Evolutionary conservation across 1,140 invertebrate genomes (phyloP), one percentile per base, ranked within the genome.

Genomic region (Pinna nobilis): DNA sequence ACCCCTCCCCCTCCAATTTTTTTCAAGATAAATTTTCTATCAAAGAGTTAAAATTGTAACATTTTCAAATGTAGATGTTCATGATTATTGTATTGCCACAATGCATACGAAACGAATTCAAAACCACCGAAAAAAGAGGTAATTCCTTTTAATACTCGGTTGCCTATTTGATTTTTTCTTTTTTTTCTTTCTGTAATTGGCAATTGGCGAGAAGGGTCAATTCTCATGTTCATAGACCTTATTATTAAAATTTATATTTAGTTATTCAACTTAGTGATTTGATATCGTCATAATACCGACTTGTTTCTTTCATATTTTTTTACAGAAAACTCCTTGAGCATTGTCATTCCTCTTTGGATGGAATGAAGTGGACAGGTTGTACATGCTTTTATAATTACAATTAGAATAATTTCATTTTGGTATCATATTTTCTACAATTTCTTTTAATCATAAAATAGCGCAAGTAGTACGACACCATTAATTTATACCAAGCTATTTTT

Each of bases 301-400:
- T n/a, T n/a, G n/a, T n/a, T n/a, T n/a, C n/a, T n/a, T n/a, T n/a
- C n/a, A n/a, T n/a, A n/a, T n/a, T n/a, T n/a, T n/a, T n/a, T n/a
- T n/a, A n/a, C n/a, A n/a, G n/a, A n/a, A n/a, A n/a, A n/a, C n/a
- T n/a, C n/a, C n/a, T n/a, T n/a, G n/a, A 76, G 50, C 41, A 64
- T 15, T 80, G 78, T 41, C 70, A 67, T 67, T 70, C 25, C 20
- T 74, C 74, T 32, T 15, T 28, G 18, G 70, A 76, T 59, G 77
- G 74, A 13, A 41, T 44, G 44, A 63, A 41, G 0, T 80, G 78
- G 78, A 53, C 73, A 71, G 39, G 78, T 80, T 44, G 66, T 11
- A 11, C 9, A 11, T n/a, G 39, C n/a, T n/a, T 11, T 44, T 11
- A 44, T 44, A 44, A n/a, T 11, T 11, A 44, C 39, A n/a, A n/a